These are phyloP conservation scores for Pectinophora gossypiella DNA, from an alignment of 1,140 invertebrate genomes.

Conservation along the genomic window DNA sequence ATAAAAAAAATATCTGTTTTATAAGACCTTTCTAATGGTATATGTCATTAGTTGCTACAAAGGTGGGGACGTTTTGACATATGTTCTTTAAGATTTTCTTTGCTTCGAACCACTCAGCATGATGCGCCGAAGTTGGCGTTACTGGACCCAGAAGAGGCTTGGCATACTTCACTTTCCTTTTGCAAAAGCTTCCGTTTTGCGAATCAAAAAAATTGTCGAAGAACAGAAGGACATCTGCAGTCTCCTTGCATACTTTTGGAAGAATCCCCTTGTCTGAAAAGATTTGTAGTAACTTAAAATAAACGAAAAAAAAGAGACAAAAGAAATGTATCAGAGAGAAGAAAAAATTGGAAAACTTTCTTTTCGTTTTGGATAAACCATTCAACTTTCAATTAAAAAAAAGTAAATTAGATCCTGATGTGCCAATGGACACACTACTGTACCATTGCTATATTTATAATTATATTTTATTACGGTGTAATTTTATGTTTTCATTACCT, in stretches of 20 bases:
- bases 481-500: conserved; percentile 12
- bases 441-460: background rate
- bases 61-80: too few species aligned
- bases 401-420: too few species aligned
- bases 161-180: conserved; percentile 10
- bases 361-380: too few species aligned
- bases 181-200: conserved; percentile 24
- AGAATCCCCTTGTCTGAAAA: conserved; percentile 2
- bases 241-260: conserved; percentile 16
- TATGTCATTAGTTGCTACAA: too few species aligned
- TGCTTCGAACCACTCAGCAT: conserved; percentile 26
- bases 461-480: too few species aligned
- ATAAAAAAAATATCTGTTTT: too few species aligned
- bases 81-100: conserved; percentile 24
- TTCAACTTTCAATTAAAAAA: too few species aligned
- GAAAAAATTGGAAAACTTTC: conserved; percentile 8
- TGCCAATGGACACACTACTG: too few species aligned
- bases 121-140: conserved; percentile 28
- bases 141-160: conserved; percentile 34
- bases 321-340: too few species aligned
- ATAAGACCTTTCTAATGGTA: too few species aligned
- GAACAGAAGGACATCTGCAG: conserved; percentile 32
- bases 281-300: too few species aligned
- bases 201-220: conserved; percentile 38
- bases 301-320: too few species aligned